Evolutionary conservation across 2,888 invertebrate genomes (phyloP), one percentile per base, ranked within the genome.

Genomic region (Gastracanthus pulcherrimus): DNA sequence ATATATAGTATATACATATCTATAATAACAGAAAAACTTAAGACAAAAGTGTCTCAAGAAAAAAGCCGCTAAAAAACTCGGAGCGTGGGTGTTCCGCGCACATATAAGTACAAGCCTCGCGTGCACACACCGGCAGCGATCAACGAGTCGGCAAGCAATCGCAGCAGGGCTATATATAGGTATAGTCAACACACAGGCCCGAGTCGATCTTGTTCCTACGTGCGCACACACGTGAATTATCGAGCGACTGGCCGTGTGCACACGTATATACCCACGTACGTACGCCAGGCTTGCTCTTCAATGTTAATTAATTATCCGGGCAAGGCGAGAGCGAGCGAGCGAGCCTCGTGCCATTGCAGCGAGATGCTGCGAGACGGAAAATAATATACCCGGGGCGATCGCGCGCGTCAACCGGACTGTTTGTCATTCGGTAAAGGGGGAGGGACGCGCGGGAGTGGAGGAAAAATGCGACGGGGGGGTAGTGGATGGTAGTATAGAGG

Each of bases 251-350:
- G 6, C 3, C 1, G n/a, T 23, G n/a, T 26, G n/a, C 16, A 23
- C 26, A 26, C 13, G 9, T 3, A 9, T 48, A 48, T 23, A 26
- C 9, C 3, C 26, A 4, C 9, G 26, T 55, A 19, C 16, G 26
- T 38, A 29, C 29, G 26, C 5, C 16, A 41, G 36, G 16, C 16
- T 41, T 16, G 62, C 71, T 64, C 31, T 31, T 66, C 72, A 34
- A 66, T 72, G 79, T 72, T 79, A 79, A 79, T 79, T 79, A 79
- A 79, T 79, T 79, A 79, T 72, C 72, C 34, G 60, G 7, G 45
- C 45, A 45, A 45, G 45, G 45, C 45, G 66, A 29, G 55, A 74
- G 62, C n/a, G n/a, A n/a, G n/a, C n/a, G n/a, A n/a, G n/a, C n/a
- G n/a, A n/a, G n/a, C n/a, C n/a, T n/a, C n/a, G n/a, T n/a, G n/a